A percentile compares a stretch with the other conserved stretches of the same genome.
These are phyloP conservation scores for Oscheius sp. DNA, from an alignment of 2,888 invertebrate species.

Conservation along the genomic window DNA sequence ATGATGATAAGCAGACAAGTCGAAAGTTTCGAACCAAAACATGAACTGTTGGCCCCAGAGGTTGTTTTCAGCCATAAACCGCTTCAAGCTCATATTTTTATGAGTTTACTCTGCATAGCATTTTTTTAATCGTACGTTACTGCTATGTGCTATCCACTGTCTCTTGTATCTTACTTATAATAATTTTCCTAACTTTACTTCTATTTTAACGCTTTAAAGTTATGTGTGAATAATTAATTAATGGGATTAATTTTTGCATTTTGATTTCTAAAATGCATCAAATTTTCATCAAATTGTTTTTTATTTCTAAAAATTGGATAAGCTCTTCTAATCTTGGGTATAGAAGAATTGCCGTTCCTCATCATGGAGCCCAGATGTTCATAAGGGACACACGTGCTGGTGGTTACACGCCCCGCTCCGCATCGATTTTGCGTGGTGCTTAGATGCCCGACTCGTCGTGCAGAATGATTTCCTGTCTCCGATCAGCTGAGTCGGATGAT, in stretches of 20 bases:
- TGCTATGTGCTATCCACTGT: too few species aligned
- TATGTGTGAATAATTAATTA: too few species aligned
- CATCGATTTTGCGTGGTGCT: conserved; percentile 25
- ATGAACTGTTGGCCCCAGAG: neutral
- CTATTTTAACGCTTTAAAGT: too few species aligned
- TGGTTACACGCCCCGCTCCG: conserved; percentile 29
- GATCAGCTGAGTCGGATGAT: neutral
- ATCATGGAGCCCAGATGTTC: conserved; percentile 20
- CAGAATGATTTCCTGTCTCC: conserved; percentile 20
- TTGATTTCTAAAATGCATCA: too few species aligned
- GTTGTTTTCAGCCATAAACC: neutral
- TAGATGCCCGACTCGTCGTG: conserved; percentile 27
- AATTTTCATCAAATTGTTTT: too few species aligned
- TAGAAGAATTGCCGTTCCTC: neutral
- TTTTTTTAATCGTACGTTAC: too few species aligned
- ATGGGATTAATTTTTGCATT: too few species aligned
- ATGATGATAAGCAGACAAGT: conserved; percentile 12
- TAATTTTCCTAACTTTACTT: too few species aligned
- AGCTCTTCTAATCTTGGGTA: neutral
- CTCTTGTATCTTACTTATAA: too few species aligned
- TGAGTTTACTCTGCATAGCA: too few species aligned
- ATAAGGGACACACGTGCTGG: conserved; percentile 24
- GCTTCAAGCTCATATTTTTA: neutral
- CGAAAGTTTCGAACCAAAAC: neutral
- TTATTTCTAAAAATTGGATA: neutral